Base-by-base conservation (phyloP, 2,113 vertebrate genomes). In the Notothenia coriiceps region DNA sequence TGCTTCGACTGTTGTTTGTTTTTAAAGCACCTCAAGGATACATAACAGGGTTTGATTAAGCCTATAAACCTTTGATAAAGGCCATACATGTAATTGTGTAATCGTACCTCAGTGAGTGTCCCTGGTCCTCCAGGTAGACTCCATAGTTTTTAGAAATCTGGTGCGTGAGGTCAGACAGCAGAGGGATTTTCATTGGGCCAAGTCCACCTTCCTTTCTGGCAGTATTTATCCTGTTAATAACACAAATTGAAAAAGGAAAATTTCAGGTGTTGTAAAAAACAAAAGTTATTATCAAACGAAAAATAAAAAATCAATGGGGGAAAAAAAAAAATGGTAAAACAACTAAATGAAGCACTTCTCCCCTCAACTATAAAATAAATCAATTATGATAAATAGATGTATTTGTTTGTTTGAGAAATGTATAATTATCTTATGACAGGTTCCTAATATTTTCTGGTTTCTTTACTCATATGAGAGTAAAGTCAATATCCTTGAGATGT, bases 141-240 rank as follows among this genome's bases (percentile, higher is more conserved):
- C 97, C 97, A 0, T 99, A 99, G 91, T 99, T 97, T 89, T 99
- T 99, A 83, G 97, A 95, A 88, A 99, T 98, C 75, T 99, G 97
- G 86, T 98, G 98, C 2, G 96, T 99, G 86, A 99, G 89, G 90
- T 99, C 98, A 47, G 97, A 97, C 89, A 99, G 94, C 74, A 99
- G 96, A 12, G 98, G 98, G 88, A 99, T 97, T 92, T 93, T 98
- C 95, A 99, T 95, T 86, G 92, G 89, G 68, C 97, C 98, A 2
- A 99, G 96, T 79, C 98, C 98, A 75, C 98, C 98, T 92, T 98
- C 96, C 86, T 96, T 98, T 80, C 97, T 96, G 76, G 97, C 95
- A 6, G 97, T 99, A 90, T 98, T 99, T 90, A 99, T 98, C 98
- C 98, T 99, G 86, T 76, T 49, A 18, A 84, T 15, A 46, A 67